Evolutionary conservation across 1,140 invertebrate genomes (phyloP).

Genomic region (Halesus radiatus): DNA sequence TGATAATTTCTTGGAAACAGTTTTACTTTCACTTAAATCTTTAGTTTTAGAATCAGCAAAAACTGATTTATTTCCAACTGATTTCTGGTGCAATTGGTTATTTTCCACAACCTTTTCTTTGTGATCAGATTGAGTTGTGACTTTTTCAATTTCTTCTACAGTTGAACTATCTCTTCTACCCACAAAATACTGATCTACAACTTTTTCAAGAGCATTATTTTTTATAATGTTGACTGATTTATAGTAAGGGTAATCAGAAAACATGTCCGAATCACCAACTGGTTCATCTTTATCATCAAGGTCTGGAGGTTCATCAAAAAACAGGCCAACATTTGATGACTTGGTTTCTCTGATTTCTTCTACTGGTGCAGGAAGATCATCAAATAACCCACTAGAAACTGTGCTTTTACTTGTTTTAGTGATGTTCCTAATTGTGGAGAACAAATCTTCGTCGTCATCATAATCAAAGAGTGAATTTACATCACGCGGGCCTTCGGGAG

Average conservation of each 20-base stretch:
- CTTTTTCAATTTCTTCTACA: slow-evolving; percentile 49
- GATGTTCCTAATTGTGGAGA: slow-evolving; percentile 58
- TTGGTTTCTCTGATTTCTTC: not conserved
- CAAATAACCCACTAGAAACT: slow-evolving; percentile 19
- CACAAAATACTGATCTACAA: not conserved
- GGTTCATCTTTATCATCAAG: slow-evolving; percentile 41
- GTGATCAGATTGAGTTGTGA: not conserved
- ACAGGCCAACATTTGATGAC: slow-evolving; percentile 28
- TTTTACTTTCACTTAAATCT: not conserved
- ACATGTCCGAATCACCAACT: slow-evolving; percentile 13
- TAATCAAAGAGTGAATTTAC: slow-evolving; percentile 49
- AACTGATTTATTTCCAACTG: not conserved
- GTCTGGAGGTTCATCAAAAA: slow-evolving; percentile 52
- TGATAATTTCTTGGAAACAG: not conserved
- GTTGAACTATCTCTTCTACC: not conserved
- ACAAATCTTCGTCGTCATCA: slow-evolving; percentile 52
- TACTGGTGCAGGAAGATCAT: not conserved
- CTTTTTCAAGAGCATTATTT: slow-evolving; percentile 13
- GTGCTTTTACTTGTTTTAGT: slow-evolving; percentile 22
- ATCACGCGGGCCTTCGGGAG: slow-evolving; percentile 25
- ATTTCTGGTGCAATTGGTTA: not conserved
- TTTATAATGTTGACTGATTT: slow-evolving; percentile 45
- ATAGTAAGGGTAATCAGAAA: slow-evolving; percentile 48
- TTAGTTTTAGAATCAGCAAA: not conserved
- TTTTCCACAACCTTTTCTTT: not conserved